phyloP scores from a whole-genome alignment of 2,797 vertebrate genomes.

The Tinamus major region DNA sequence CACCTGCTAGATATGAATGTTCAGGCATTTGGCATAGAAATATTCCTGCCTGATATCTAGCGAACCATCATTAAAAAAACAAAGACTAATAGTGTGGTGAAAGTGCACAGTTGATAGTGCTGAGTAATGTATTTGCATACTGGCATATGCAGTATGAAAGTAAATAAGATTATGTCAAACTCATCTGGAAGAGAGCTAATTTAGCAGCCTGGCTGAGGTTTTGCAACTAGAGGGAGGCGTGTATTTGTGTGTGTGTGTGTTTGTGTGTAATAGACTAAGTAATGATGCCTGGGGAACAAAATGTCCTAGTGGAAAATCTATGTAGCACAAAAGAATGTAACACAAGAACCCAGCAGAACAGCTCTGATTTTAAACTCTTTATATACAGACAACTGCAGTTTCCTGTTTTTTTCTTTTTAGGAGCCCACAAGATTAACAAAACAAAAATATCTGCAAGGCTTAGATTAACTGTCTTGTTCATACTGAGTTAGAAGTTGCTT shows the following conservation, averaged over 20 bases:
- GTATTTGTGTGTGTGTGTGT: neutral
- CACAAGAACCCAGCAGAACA: conserved; percentile 48
- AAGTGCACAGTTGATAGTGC: conserved; percentile 16
- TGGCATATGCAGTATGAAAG: conserved; percentile 22
- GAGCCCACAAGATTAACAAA: neutral
- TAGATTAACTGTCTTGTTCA: neutral
- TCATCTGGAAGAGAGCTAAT: conserved; percentile 64
- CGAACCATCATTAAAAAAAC: neutral
- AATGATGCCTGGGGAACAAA: conserved; percentile 73
- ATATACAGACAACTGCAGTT: neutral
- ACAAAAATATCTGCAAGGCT: neutral
- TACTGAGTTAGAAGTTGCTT: neutral
- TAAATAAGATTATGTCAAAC: conserved; percentile 47
- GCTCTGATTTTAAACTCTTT: conserved; percentile 55
- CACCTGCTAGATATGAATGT: conserved; percentile 11
- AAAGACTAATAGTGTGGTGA: conserved; percentile 40
- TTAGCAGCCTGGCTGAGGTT: conserved; percentile 69
- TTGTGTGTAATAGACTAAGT: conserved; percentile 33
- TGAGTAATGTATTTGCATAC: conserved; percentile 52
- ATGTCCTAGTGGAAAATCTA: conserved; percentile 77
- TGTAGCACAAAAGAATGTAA: conserved; percentile 70
- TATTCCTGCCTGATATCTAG: conserved; percentile 28
- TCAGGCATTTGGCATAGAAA: neutral
- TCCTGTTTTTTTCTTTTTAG: neutral
- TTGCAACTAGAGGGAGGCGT: conserved; percentile 59